Evolutionary conservation across 1,140 invertebrate species (phyloP).

Genomic region (Diuraphis noxia): DNA sequence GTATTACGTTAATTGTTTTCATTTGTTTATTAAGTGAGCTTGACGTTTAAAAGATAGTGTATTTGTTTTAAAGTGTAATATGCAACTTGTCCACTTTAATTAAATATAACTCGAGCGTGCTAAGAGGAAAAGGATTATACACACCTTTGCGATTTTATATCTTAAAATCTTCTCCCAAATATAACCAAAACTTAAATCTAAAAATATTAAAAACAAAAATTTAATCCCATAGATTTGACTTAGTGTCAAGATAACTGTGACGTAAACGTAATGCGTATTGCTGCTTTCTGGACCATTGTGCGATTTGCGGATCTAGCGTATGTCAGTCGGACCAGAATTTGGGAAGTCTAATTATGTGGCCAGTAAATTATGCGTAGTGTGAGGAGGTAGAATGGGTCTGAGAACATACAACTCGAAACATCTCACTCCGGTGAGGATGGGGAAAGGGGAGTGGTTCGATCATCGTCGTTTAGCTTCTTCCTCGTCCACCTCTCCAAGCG

Average conservation of each 20-base stretch:
- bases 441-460: not conserved
- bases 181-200: not conserved
- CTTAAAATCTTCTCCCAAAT: not conserved
- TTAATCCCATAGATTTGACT: not conserved
- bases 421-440: not conserved
- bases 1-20: not conserved
- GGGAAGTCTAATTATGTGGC: not conserved
- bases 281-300: not conserved
- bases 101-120: not conserved
- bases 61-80: not conserved
- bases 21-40: not conserved
- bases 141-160: not conserved
- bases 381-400: no score
- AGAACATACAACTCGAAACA: not conserved
- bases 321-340: not conserved
- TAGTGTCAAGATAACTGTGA: not conserved
- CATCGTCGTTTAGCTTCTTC: not conserved
- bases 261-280: not conserved
- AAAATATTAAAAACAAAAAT: not conserved
- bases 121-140: not conserved
- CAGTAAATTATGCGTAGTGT: not conserved
- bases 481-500: not conserved
- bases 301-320: not conserved
- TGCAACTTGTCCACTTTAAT: not conserved
- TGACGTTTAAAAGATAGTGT: not conserved